These are phyloP conservation scores for Ephialtes manifestator DNA, from an alignment of 2,888 invertebrate species.

Conservation along the genomic window DNA sequence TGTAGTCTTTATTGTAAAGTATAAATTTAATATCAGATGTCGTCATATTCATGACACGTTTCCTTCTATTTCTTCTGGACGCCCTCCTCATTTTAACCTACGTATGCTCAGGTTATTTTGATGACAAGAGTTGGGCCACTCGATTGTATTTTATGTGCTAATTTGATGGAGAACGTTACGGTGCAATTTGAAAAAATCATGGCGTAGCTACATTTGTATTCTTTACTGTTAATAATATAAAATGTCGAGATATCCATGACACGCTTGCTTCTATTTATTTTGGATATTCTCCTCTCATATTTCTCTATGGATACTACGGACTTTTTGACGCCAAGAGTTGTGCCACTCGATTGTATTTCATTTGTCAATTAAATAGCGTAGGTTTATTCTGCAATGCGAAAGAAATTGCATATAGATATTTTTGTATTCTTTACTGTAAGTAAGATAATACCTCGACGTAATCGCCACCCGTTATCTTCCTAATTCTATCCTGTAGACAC, in stretches of 20 bases:
- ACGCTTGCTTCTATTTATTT: conserved; percentile 73
- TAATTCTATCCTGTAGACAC: neutral
- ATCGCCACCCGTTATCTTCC: neutral
- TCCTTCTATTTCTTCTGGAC: no score
- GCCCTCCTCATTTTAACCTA: conserved; percentile 71
- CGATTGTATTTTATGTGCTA: neutral
- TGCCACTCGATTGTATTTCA: neutral
- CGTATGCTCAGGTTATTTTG: conserved; percentile 72
- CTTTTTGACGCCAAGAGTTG: neutral
- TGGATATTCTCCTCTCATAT: conserved; percentile 76
- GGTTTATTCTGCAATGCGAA: neutral
- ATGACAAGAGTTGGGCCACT: neutral
- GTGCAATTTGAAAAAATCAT: neutral
- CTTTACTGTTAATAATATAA: conserved; percentile 57
- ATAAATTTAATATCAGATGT: conserved; percentile 23
- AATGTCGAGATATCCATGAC: neutral
- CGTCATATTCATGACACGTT: neutral
- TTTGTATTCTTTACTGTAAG: neutral
- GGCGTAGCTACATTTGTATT: neutral
- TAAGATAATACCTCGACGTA: neutral
- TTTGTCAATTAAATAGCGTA: neutral
- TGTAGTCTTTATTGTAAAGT: neutral
- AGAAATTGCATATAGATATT: neutral
- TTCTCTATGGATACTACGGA: conserved; percentile 76
- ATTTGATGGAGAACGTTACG: neutral